Base-by-base conservation (phyloP, 30 jellyfish, hydroid and myxozoan species). In the Turritopsis dohrnii region DNA sequence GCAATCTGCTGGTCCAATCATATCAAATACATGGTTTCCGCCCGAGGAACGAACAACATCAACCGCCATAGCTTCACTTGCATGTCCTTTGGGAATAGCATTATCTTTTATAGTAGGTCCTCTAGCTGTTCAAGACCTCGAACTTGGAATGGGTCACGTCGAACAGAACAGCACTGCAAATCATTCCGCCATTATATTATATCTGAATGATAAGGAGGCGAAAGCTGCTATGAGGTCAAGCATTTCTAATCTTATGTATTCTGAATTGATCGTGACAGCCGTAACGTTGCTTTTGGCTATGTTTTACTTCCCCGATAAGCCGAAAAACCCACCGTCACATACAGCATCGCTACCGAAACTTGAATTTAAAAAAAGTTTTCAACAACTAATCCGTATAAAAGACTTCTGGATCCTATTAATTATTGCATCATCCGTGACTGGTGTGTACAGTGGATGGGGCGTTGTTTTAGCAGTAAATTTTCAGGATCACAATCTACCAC, bases 21-120 rank as follows among this genome's bases (percentile, higher is more conserved):
- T 85, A 9, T 85, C 92, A 29, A 65, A 80, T 25, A 65, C 52
- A 7, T 85, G 92, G 92, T 85, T 85, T 66, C 90, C 92, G 1
- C 90, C 91, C 16, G 74, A 79, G 28, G 90, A 85, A 65, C 84
- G 92, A 28, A 84, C 92, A 20, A 76, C 90, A 52, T 90, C 92
- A 4, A 85, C 92, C 1, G 92, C 92, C 52, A 54, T 85, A 16
- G 73, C 92, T 21, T 76, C 92, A 28, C 24, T 85, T 21, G 41
- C 81, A 18, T 26, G 86, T 17, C 71, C 90, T 25, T 17, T 76
- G 28, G 92, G 92, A 1, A 54, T 85, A 19, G 92, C 92, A 0
- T 66, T 85, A 60, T 85, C 92, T 7, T 80, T 52, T 77, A 54
- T 85, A 20, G 27, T 85, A 4, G 92, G 92, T 31, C 92, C 92